These are phyloP conservation scores for Amphimedon queenslandica DNA, from an alignment of 37 sponge, comb jelly and placozoan species.

Conservation along the genomic window DNA sequence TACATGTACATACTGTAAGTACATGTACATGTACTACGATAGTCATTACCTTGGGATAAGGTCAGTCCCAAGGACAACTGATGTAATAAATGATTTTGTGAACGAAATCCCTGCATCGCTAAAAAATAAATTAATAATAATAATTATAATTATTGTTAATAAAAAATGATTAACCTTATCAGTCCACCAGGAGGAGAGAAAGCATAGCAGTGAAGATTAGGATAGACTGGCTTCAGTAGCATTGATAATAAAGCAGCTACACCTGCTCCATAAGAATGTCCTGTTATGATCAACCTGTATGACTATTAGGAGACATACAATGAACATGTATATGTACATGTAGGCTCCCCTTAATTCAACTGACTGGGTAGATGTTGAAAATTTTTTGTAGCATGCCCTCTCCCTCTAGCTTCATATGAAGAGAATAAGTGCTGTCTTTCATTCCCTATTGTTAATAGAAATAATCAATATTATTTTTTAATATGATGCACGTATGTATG, in stretches of 20 bases:
- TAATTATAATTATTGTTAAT: neutral
- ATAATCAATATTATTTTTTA: neutral
- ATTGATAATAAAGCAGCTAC: constrained; percentile 57
- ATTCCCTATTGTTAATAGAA: constrained; percentile 42
- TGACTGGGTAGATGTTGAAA: constrained; percentile 42
- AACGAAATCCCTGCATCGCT: constrained; percentile 40
- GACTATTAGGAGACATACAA: constrained; percentile 8
- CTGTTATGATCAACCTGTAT: constrained; percentile 51
- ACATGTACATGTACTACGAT: neutral
- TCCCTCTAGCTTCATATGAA: constrained; percentile 55
- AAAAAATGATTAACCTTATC: constrained; percentile 8
- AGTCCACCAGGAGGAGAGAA: constrained; percentile 58
- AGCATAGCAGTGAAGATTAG: constrained; percentile 67
- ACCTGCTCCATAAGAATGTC: constrained; percentile 70
- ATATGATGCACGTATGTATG: neutral
- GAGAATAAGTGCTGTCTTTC: constrained; percentile 38
- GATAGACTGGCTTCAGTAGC: constrained; percentile 35
- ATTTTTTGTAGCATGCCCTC: constrained; percentile 34
- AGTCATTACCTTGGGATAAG: constrained; percentile 61
- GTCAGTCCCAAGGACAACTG: constrained; percentile 68
- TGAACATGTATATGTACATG: constrained; percentile 5
- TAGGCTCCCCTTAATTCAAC: neutral
- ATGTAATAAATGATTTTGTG: constrained; percentile 56
- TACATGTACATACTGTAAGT: neutral
- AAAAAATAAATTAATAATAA: neutral